A percentile compares a stretch with the other conserved stretches of the same genome.
phyloP scores from a whole-genome alignment of 2,797 vertebrate species.

The Mormyrus proboscirostris region DNA sequence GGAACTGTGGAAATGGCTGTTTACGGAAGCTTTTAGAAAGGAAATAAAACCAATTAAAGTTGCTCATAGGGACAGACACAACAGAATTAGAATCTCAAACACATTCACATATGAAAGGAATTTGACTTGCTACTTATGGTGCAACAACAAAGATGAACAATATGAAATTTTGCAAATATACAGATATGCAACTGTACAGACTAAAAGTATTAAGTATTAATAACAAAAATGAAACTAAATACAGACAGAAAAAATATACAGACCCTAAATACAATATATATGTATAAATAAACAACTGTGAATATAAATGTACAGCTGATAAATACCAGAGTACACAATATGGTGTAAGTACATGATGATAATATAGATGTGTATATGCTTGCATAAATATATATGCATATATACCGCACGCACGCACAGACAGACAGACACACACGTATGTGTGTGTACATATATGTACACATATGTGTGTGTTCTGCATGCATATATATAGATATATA shows the following conservation, averaged over 20 bases:
- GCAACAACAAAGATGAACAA: neutral
- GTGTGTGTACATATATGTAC: too few species aligned
- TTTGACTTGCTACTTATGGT: neutral
- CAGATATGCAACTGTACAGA: neutral
- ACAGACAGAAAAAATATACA: neutral
- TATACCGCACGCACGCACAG: too few species aligned
- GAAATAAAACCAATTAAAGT: neutral
- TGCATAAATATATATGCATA: neutral
- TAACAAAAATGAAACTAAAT: too few species aligned
- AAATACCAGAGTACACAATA: neutral
- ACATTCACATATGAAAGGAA: neutral
- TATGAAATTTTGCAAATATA: neutral
- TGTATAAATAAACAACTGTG: neutral
- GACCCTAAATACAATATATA: too few species aligned
- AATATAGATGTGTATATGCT: neutral
- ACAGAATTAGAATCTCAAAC: neutral
- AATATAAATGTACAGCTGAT: neutral
- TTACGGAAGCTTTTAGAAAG: neutral
- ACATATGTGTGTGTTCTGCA: too few species aligned
- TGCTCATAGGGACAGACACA: neutral
- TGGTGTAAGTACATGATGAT: neutral
- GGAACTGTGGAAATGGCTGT: neutral
- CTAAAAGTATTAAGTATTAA: neutral
- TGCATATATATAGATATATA: too few species aligned
- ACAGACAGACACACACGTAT: too few species aligned